These are phyloP conservation scores for Oryzaephilus surinamensis DNA, from an alignment of 1,140 invertebrate species.

Conservation along the genomic window DNA sequence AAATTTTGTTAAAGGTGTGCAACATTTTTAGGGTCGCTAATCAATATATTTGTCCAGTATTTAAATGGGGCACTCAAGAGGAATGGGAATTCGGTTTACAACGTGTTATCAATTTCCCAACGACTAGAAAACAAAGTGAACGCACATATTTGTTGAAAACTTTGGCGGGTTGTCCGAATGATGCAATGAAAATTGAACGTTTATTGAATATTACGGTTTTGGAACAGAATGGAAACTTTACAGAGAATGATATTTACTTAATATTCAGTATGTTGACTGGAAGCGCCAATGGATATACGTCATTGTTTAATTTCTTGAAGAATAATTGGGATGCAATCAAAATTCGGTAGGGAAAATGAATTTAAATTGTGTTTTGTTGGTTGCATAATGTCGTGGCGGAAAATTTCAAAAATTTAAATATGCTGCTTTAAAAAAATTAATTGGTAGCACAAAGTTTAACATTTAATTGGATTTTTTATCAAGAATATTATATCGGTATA, in stretches of 20 bases:
- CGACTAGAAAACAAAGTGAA: constrained; percentile 53
- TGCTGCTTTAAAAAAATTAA: too few relatives aligned
- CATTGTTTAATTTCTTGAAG: constrained; percentile 55
- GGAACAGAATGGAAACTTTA: constrained; percentile 54
- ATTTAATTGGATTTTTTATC: too few relatives aligned
- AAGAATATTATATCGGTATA: too few relatives aligned
- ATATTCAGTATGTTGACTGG: constrained; percentile 61
- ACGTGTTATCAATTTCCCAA: constrained; percentile 59
- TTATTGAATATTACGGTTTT: constrained; percentile 56
- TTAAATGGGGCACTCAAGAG: constrained; percentile 60
- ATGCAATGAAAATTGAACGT: constrained; percentile 52
- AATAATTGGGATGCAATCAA: constrained; percentile 55
- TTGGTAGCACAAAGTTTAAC: too few relatives aligned
- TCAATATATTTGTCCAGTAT: constrained; percentile 63
- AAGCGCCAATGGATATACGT: constrained; percentile 52
- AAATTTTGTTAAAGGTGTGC: constrained; percentile 7
- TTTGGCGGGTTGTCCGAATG: constrained; percentile 59
- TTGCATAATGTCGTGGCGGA: too few relatives aligned
- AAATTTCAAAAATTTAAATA: too few relatives aligned
- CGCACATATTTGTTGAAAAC: constrained; percentile 64
- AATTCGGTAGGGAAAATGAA: constrained; percentile 50
- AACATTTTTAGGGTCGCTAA: constrained; percentile 49
- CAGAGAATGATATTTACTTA: constrained; percentile 58
- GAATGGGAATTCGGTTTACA: constrained; percentile 71
- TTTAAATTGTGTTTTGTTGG: too few relatives aligned